Evolutionary conservation across 2,113 vertebrate genomes (phyloP).

Genomic region (Gobiocypris rarus): DNA sequence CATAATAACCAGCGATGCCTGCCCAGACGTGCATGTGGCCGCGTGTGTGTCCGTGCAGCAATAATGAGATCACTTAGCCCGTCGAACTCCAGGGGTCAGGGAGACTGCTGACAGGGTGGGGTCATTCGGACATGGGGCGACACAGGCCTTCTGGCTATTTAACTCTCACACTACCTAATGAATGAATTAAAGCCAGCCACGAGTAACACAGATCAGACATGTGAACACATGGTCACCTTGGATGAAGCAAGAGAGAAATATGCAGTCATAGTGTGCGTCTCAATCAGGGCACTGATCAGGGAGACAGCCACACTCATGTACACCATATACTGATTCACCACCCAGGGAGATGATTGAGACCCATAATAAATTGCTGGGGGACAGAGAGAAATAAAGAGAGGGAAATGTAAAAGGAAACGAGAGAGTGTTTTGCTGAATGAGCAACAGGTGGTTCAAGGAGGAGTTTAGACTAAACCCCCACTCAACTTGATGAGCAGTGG

Average conservation of each 20-base stretch:
- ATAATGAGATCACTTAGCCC: slow-evolving; percentile 71
- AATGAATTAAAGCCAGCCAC: slow-evolving; percentile 72
- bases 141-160: slow-evolving; percentile 35
- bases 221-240: slow-evolving; percentile 2
- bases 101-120: slow-evolving; percentile 50
- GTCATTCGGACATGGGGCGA: slow-evolving; percentile 39
- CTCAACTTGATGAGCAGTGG: slow-evolving; percentile 1
- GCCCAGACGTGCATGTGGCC: slow-evolving; percentile 3
- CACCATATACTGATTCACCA: too few relatives aligned
- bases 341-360: too few relatives aligned
- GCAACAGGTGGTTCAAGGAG: slow-evolving; percentile 80
- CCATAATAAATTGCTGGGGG: not conserved
- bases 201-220: slow-evolving; percentile 35
- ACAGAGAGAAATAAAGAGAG: not conserved
- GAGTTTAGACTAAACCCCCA: slow-evolving; percentile 54
- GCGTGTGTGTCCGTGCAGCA: slow-evolving; percentile 44
- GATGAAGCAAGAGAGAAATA: slow-evolving; percentile 1
- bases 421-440: slow-evolving; percentile 50
- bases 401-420: not conserved
- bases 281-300: too few relatives aligned
- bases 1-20: slow-evolving; percentile 12
- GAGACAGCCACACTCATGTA: too few relatives aligned
- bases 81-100: slow-evolving; percentile 55
- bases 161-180: slow-evolving; percentile 60
- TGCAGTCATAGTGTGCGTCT: not conserved